Conservation (phyloP, 64 coral and sea anemone genomes). For the Acropora yongei region DNA sequence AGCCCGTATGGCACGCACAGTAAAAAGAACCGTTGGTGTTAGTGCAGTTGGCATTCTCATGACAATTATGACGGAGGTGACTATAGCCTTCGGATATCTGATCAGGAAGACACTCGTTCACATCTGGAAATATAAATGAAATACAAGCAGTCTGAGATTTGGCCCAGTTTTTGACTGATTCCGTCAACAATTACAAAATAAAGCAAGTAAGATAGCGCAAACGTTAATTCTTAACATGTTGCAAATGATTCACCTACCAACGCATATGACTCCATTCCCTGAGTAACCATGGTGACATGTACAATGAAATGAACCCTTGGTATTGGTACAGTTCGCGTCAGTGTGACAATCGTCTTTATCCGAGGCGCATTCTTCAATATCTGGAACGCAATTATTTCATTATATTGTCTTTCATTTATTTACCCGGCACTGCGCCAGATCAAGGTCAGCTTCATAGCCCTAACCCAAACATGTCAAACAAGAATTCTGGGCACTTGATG, state of each 20-base stretch:
- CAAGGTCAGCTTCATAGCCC: neutral
- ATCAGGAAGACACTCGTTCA: conserved; percentile 57
- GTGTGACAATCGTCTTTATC: conserved; percentile 53
- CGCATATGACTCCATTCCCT: conserved; percentile 12
- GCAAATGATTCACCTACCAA: neutral
- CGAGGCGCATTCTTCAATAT: conserved; percentile 55
- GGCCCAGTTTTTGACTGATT: too few species aligned
- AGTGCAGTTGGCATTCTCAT: conserved; percentile 56
- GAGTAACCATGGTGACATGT: conserved; percentile 67
- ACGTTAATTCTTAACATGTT: neutral
- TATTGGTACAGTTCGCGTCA: conserved; percentile 72
- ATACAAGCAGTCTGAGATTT: too few species aligned
- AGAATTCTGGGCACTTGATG: too few species aligned
- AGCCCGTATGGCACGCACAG: conserved; percentile 64
- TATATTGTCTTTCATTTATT: neutral
- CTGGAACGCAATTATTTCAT: neutral
- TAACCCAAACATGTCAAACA: too few species aligned
- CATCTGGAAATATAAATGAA: conserved; percentile 17
- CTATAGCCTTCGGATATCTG: conserved; percentile 41
- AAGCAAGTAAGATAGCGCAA: too few species aligned
- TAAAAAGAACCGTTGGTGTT: conserved; percentile 63
- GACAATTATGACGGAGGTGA: conserved; percentile 65
- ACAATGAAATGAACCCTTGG: conserved; percentile 66
- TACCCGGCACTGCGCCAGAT: neutral
- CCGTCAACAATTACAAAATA: too few species aligned